phyloP scores from a whole-genome alignment of 2,888 invertebrate genomes.

The Drosophila mayaguana region DNA sequence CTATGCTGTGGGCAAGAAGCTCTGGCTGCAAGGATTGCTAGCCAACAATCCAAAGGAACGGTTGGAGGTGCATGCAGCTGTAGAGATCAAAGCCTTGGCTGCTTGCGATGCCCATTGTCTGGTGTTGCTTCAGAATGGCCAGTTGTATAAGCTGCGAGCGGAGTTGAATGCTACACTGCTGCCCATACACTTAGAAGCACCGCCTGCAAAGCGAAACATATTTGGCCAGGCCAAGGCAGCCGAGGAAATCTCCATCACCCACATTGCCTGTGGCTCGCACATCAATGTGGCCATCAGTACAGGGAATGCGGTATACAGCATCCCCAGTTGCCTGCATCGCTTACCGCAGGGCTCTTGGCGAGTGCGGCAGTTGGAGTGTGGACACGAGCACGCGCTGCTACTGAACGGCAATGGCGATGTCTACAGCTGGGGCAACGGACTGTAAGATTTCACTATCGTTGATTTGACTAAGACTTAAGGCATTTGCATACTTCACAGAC shows the following conservation, averaged over 20 bases:
- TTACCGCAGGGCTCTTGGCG: conserved; percentile 86
- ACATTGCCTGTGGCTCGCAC: conserved; percentile 85
- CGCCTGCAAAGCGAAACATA: conserved; percentile 61
- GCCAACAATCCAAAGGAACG: conserved; percentile 34
- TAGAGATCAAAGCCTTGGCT: conserved; percentile 67
- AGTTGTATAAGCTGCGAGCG: conserved; percentile 71
- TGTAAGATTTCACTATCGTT: conserved; percentile 86
- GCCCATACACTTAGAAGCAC: conserved; percentile 63
- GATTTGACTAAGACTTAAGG: not conserved
- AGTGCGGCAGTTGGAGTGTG: conserved; percentile 89
- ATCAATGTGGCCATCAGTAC: conserved; percentile 85
- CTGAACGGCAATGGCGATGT: conserved; percentile 90
- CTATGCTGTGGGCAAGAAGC: conserved; percentile 51
- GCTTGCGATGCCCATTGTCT: conserved; percentile 78
- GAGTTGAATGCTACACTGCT: conserved; percentile 50
- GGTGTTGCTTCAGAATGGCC: conserved; percentile 76
- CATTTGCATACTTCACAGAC: conserved; percentile 86
- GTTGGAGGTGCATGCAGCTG: conserved; percentile 55
- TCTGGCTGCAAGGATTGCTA: conserved; percentile 73
- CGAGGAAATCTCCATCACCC: conserved; percentile 70
- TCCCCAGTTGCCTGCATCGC: conserved; percentile 87
- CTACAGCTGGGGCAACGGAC: conserved; percentile 93
- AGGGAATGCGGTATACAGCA: conserved; percentile 87
- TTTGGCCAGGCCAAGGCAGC: conserved; percentile 62
- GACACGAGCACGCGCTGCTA: conserved; percentile 92